Percentiles rank a stretch among this genome's conserved stretches.
Conservation (phyloP, 2,888 invertebrate genomes). For the Trilocha varians region DNA sequence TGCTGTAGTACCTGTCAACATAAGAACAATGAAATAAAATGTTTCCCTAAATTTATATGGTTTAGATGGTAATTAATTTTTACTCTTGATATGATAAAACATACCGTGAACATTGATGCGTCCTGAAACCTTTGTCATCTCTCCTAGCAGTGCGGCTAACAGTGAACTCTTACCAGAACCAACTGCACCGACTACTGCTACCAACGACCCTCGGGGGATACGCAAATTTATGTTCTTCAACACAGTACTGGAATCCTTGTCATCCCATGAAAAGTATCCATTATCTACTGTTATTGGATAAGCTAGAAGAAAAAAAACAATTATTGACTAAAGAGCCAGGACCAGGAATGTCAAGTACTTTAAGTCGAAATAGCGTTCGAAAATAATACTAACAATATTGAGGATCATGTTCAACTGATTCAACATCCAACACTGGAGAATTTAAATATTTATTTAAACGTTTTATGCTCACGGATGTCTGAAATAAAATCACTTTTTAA, state of each 20-base stretch:
- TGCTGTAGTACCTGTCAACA: constrained; percentile 67
- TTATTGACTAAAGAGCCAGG: no score
- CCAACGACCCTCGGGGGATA: constrained; percentile 78
- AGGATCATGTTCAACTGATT: constrained; percentile 83
- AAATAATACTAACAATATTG: no score
- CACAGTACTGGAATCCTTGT: constrained; percentile 73
- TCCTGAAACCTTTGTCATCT: constrained; percentile 90
- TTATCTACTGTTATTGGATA: constrained; percentile 88
- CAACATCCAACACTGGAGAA: constrained; percentile 88
- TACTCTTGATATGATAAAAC: not conserved
- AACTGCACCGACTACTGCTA: constrained; percentile 91
- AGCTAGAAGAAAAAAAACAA: constrained; percentile 54
- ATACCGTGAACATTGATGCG: constrained; percentile 79
- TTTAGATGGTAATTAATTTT: not conserved
- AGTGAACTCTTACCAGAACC: constrained; percentile 93
- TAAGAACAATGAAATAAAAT: not conserved
- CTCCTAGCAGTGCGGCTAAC: constrained; percentile 88
- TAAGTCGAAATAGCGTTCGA: no score
- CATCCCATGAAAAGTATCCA: constrained; percentile 92
- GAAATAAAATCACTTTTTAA: constrained; percentile 21
- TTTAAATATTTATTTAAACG: constrained; percentile 95
- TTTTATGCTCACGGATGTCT: constrained; percentile 92
- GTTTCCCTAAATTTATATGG: not conserved
- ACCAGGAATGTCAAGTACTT: no score
- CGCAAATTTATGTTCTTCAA: constrained; percentile 84